Percentiles rank a stretch among this genome's conserved stretches.
Conservation (phyloP, 2,888 invertebrate genomes). For the Phasia obesa region DNA sequence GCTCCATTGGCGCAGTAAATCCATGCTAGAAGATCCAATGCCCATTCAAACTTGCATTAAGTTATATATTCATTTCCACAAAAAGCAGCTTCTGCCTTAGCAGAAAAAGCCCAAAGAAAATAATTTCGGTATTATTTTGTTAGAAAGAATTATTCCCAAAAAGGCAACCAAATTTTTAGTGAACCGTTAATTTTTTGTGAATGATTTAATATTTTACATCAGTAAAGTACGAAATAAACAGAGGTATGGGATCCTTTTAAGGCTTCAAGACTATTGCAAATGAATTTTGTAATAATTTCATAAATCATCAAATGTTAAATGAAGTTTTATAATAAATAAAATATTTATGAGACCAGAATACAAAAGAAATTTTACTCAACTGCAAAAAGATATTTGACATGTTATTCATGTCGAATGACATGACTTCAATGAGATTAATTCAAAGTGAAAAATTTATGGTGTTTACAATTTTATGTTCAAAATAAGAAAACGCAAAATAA, state of each 20-base stretch:
- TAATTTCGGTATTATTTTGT: no score
- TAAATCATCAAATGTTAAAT: constrained; percentile 63
- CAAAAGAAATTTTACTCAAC: constrained; percentile 32
- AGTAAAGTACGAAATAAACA: constrained; percentile 5
- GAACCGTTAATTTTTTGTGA: constrained; percentile 21
- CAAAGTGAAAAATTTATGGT: constrained; percentile 50
- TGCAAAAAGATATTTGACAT: not conserved
- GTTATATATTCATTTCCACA: no score
- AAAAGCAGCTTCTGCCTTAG: no score
- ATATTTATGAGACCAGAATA: constrained; percentile 21
- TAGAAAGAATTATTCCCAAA: not conserved
- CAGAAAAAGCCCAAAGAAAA: no score
- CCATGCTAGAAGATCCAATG: no score
- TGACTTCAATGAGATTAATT: constrained; percentile 29
- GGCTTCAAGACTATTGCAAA: constrained; percentile 27
- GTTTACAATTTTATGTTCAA: constrained; percentile 27
- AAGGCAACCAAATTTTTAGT: not conserved
- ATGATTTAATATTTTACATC: constrained; percentile 1
- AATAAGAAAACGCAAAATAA: not conserved
- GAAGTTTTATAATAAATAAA: constrained; percentile 54
- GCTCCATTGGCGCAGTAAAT: no score
- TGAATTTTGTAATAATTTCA: constrained; percentile 55
- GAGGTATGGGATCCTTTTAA: constrained; percentile 5
- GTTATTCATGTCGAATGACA: constrained; percentile 21
- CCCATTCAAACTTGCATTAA: no score